Evolutionary conservation across 2,797 vertebrate species (phyloP).

Genomic region (Mormyrus proboscirostris): DNA sequence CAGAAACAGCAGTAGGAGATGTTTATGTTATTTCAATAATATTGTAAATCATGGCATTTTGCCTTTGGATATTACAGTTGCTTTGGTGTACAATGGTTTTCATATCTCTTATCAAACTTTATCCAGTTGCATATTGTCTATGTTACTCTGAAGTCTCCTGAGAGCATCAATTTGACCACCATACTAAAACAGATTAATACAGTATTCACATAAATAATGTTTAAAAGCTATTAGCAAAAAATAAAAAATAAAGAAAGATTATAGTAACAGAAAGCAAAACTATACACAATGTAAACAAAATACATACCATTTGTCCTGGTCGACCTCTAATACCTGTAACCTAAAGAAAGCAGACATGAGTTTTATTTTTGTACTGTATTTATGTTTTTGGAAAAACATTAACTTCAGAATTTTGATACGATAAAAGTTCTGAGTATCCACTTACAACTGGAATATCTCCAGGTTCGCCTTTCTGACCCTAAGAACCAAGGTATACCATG

Average conservation of each 20-base stretch:
- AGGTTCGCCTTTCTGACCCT: slow-evolving; percentile 97
- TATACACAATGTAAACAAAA: background rate
- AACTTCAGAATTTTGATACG: background rate
- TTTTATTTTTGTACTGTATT: background rate
- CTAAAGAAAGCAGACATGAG: slow-evolving; percentile 50
- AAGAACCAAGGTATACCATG: slow-evolving; percentile 22
- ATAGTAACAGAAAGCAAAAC: background rate
- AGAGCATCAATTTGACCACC: background rate
- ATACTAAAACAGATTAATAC: background rate
- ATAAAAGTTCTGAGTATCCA: slow-evolving; percentile 32
- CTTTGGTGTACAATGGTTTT: background rate
- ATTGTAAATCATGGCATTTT: background rate
- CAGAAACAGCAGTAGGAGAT: background rate
- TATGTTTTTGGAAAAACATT: background rate
- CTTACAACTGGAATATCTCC: slow-evolving; percentile 87
- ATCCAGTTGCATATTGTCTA: background rate
- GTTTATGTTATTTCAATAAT: background rate
- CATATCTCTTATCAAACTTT: background rate
- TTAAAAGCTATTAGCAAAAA: background rate
- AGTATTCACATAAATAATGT: background rate
- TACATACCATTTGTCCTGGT: slow-evolving; percentile 79
- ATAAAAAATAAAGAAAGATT: background rate
- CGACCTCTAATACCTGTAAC: slow-evolving; percentile 85
- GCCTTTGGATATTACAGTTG: background rate
- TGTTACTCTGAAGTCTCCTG: slow-evolving; percentile 55